These are phyloP conservation scores for Syrphus vitripennis DNA, from an alignment of 2,888 invertebrate species.

Conservation along the genomic window DNA sequence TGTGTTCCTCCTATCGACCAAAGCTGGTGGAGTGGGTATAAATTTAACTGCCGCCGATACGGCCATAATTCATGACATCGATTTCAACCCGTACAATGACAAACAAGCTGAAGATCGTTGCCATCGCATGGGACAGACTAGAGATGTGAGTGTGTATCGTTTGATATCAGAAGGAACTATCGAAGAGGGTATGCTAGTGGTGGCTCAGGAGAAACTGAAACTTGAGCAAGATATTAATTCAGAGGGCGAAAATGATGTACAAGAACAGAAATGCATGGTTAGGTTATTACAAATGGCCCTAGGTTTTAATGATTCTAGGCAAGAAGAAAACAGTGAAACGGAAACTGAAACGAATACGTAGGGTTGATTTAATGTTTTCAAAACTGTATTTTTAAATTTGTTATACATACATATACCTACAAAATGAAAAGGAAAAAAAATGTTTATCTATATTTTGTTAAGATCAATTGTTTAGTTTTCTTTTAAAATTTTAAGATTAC, in stretches of 20 bases:
- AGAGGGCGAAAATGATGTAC: constrained; percentile 82
- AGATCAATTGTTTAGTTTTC: neutral
- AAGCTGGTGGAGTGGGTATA: constrained; percentile 97
- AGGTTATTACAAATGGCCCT: constrained; percentile 90
- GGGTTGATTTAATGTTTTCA: neutral
- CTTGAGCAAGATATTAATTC: constrained; percentile 91
- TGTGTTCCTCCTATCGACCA: constrained; percentile 94
- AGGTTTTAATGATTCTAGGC: constrained; percentile 81
- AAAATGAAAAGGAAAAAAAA: constrained; percentile 3
- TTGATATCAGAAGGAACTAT: constrained; percentile 93
- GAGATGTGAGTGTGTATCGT: constrained; percentile 93
- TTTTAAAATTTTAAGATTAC: neutral
- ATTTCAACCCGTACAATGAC: constrained; percentile 99
- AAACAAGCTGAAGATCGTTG: constrained; percentile 97
- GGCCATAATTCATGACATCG: constrained; percentile 97
- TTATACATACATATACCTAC: neutral
- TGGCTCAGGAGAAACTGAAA: constrained; percentile 94
- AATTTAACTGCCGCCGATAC: constrained; percentile 97
- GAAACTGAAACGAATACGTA: neutral
- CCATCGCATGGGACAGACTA: constrained; percentile 89
- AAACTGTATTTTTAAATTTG: neutral
- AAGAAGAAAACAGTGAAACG: neutral
- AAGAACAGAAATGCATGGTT: constrained; percentile 90
- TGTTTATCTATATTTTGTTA: neutral
- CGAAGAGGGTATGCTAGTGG: constrained; percentile 95